Conservation (phyloP, 1,140 invertebrate genomes). For the Camponotus pennsylvanicus region DNA sequence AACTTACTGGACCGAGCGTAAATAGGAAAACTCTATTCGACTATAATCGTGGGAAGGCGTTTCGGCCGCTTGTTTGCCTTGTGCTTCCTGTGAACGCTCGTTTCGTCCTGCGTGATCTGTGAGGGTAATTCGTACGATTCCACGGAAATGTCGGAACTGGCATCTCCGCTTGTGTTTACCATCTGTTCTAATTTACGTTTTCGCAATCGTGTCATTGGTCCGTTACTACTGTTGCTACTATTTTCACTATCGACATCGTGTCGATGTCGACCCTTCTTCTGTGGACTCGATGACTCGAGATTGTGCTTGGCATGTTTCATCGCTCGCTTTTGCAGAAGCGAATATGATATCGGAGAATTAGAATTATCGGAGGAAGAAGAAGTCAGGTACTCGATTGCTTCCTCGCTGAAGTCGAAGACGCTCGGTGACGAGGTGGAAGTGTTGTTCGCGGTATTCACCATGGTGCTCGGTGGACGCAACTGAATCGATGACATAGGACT, state of each 20-base stretch:
- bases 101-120: slow-evolving; percentile 57
- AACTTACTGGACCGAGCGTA: slow-evolving; percentile 61
- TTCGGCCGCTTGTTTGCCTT: slow-evolving; percentile 78
- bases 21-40: slow-evolving; percentile 73
- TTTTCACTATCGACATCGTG: slow-evolving; percentile 12
- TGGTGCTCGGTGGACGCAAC: slow-evolving; percentile 71
- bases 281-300: neutral
- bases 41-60: slow-evolving; percentile 71
- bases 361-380: slow-evolving; percentile 83
- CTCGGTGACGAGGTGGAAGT: slow-evolving; percentile 76
- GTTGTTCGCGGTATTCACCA: slow-evolving; percentile 54
- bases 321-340: slow-evolving; percentile 30
- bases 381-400: slow-evolving; percentile 86
- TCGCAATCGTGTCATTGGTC: slow-evolving; percentile 78
- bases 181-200: slow-evolving; percentile 79
- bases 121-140: slow-evolving; percentile 53
- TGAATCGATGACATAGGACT: slow-evolving; percentile 65
- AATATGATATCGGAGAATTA: slow-evolving; percentile 74
- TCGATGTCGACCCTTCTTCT: slow-evolving; percentile 33
- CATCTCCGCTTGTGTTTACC: slow-evolving; percentile 34
- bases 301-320: slow-evolving; percentile 63
- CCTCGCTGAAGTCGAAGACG: slow-evolving; percentile 87
- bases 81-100: slow-evolving; percentile 78
- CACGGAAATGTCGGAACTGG: slow-evolving; percentile 61
- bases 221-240: slow-evolving; percentile 53